phyloP scores from a whole-genome alignment of 1,140 invertebrate species.

The Drosophila ogumai region DNA sequence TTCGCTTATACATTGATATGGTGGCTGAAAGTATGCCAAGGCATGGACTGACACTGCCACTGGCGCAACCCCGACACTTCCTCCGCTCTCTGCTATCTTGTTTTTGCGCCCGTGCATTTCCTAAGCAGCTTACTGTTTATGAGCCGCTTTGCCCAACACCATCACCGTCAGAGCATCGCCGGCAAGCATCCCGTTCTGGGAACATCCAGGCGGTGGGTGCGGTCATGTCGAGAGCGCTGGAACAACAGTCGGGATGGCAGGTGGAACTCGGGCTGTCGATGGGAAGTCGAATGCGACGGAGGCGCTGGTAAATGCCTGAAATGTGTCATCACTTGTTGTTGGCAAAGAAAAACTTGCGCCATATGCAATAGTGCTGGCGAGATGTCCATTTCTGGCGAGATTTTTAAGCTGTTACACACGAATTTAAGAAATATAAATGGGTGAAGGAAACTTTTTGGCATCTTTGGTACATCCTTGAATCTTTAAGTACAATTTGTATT shows the following conservation, averaged over 20 bases:
- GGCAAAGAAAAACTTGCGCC: slow-evolving; percentile 36
- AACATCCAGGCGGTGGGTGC: slow-evolving; percentile 9
- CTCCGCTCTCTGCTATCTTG: slow-evolving; percentile 24
- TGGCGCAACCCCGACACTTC: neutral
- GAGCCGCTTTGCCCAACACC: slow-evolving; percentile 68
- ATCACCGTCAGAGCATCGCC: slow-evolving; percentile 12
- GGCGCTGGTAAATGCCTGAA: slow-evolving; percentile 64
- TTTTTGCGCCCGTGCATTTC: slow-evolving; percentile 60
- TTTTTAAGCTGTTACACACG: too few relatives aligned
- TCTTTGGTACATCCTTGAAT: neutral
- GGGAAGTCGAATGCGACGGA: neutral
- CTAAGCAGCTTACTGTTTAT: slow-evolving; percentile 80
- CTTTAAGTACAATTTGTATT: too few relatives aligned
- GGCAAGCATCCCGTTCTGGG: neutral
- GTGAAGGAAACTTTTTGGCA: neutral
- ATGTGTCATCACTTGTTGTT: slow-evolving; percentile 74
- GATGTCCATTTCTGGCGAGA: neutral
- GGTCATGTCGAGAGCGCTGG: slow-evolving; percentile 35
- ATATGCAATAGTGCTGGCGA: slow-evolving; percentile 16
- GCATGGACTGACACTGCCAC: slow-evolving; percentile 33
- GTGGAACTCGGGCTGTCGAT: slow-evolving; percentile 13
- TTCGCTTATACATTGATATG: slow-evolving; percentile 73
- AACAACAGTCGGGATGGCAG: slow-evolving; percentile 52
- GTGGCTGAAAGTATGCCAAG: slow-evolving; percentile 67
- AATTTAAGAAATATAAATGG: neutral